These are phyloP conservation scores for Talpa occidentalis DNA, from an alignment of 2,113 vertebrate species.

Conservation along the genomic window DNA sequence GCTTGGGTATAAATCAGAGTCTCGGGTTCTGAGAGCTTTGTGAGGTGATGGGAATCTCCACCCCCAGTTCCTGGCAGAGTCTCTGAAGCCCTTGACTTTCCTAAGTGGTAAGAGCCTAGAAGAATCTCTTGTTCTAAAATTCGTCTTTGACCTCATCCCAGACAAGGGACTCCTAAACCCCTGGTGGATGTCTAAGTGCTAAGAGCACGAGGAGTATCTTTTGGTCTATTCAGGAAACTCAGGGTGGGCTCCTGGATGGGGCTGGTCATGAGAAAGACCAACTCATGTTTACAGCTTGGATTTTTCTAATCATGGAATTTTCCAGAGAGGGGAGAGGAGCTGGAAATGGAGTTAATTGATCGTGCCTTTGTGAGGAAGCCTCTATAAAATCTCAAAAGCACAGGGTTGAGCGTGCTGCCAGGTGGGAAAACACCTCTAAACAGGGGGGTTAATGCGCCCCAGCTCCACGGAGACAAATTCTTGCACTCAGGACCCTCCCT, in stretches of 20 bases:
- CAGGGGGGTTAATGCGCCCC: not conserved
- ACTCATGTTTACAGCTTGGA: not conserved
- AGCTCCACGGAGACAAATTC: not conserved
- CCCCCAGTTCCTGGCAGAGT: too few relatives aligned
- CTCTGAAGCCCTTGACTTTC: not conserved
- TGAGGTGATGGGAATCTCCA: too few relatives aligned
- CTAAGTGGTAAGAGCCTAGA: not conserved
- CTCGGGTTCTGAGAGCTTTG: not conserved
- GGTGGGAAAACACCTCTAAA: not conserved
- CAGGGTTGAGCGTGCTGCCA: not conserved
- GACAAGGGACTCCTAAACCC: not conserved
- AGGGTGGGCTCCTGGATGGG: not conserved
- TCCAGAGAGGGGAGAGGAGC: not conserved
- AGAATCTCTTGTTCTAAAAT: not conserved
- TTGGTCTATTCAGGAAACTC: not conserved
- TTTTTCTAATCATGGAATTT: not conserved
- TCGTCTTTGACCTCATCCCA: not conserved
- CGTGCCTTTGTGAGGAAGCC: not conserved
- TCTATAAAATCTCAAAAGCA: not conserved
- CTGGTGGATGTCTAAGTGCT: not conserved
- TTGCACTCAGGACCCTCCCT: not conserved
- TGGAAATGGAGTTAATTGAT: not conserved
- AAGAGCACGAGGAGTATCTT: not conserved
- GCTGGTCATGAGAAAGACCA: not conserved
- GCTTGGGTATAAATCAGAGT: not conserved